phyloP scores from a whole-genome alignment of 2,888 invertebrate species.

The Crematogaster levior region DNA sequence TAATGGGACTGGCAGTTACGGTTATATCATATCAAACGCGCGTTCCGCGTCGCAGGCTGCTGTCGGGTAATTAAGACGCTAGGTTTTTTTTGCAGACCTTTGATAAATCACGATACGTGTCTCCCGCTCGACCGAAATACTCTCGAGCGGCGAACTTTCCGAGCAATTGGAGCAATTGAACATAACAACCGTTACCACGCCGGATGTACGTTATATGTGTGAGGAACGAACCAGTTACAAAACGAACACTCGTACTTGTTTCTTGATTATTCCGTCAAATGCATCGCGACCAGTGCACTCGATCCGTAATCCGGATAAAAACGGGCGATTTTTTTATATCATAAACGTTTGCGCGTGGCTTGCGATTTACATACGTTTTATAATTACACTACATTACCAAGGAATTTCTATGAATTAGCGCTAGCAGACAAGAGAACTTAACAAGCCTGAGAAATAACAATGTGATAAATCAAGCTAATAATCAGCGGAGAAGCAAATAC shows the following conservation, averaged over 20 bases:
- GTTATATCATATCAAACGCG: conserved; percentile 70
- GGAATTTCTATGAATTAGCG: conserved; percentile 29
- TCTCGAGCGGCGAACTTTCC: conserved; percentile 53
- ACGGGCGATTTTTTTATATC: background rate
- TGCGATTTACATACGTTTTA: conserved; percentile 3
- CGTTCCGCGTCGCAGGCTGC: background rate
- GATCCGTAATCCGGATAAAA: conserved; percentile 6
- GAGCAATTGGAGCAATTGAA: conserved; percentile 51
- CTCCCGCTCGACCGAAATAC: conserved; percentile 46
- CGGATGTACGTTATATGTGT: conserved; percentile 1
- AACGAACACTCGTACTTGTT: conserved; percentile 18
- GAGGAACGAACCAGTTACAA: background rate
- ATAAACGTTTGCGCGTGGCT: background rate
- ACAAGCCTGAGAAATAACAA: conserved; percentile 23
- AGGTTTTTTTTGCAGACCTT: conserved; percentile 50
- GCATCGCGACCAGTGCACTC: background rate
- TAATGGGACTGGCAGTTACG: conserved; percentile 73
- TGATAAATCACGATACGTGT: conserved; percentile 55
- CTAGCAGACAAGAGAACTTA: background rate
- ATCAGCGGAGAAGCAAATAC: background rate
- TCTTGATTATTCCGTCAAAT: conserved; percentile 37
- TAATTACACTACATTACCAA: background rate
- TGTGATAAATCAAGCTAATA: conserved; percentile 20
- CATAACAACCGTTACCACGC: conserved; percentile 26
- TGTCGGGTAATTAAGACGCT: conserved; percentile 62